phyloP scores from a whole-genome alignment of 1,140 invertebrate genomes.

The Globodera rostochiensis region DNA sequence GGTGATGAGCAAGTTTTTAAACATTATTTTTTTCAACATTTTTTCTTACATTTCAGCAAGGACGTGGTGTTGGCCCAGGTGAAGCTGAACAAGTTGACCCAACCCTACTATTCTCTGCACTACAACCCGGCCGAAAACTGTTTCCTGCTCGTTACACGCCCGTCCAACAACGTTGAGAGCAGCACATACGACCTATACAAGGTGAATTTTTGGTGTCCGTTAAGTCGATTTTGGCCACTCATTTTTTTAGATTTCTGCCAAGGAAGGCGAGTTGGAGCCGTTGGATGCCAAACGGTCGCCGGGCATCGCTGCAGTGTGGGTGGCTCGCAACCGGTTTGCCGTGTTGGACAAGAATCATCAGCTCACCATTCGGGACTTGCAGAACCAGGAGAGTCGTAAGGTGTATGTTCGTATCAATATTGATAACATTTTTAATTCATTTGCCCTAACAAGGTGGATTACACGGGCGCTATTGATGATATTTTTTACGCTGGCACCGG shows the following conservation, averaged over 20 bases:
- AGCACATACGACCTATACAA: constrained; percentile 91
- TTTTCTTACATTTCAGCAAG: constrained; percentile 79
- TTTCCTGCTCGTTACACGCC: constrained; percentile 79
- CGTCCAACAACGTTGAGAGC: constrained; percentile 78
- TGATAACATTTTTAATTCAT: too few relatives aligned
- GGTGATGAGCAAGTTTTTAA: constrained; percentile 37
- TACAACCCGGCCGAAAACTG: constrained; percentile 94
- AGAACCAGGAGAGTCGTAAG: constrained; percentile 97
- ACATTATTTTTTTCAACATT: not conserved
- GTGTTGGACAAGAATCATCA: constrained; percentile 74
- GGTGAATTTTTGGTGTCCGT: constrained; percentile 67
- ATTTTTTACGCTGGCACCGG: constrained; percentile 98
- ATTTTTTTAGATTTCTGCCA: constrained; percentile 73
- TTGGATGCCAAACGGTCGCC: constrained; percentile 78
- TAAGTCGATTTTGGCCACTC: too few relatives aligned
- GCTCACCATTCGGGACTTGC: constrained; percentile 93
- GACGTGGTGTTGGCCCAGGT: constrained; percentile 90
- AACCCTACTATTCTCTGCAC: constrained; percentile 74
- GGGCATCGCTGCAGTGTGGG: constrained; percentile 93
- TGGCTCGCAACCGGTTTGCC: constrained; percentile 96
- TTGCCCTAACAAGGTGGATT: constrained; percentile 73
- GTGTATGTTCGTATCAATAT: constrained; percentile 66
- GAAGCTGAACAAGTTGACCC: constrained; percentile 73
- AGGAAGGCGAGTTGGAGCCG: constrained; percentile 68
- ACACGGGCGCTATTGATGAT: constrained; percentile 78